phyloP scores from a whole-genome alignment of 2,797 vertebrate genomes.

The Scolopax bukidnonensis region DNA sequence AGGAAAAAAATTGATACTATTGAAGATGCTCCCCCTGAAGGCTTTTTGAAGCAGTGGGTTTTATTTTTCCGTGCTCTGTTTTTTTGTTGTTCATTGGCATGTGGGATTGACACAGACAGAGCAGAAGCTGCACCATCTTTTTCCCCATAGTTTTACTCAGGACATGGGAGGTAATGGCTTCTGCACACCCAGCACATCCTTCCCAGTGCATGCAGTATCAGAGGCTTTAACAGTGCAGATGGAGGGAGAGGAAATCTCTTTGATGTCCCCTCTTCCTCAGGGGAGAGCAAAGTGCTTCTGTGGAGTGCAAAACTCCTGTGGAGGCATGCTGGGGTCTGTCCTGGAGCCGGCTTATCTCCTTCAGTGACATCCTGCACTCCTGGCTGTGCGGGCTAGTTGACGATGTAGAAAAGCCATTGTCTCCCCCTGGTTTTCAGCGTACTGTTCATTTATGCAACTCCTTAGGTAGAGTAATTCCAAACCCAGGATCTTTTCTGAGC shows the following conservation, averaged over 20 bases:
- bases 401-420: not conserved
- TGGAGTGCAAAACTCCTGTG: not conserved
- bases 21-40: not conserved
- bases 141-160: not conserved
- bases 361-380: not conserved
- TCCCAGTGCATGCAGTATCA: not conserved
- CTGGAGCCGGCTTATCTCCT: not conserved
- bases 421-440: not conserved
- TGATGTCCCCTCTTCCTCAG: not conserved
- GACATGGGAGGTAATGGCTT: not conserved
- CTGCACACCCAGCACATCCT: not conserved
- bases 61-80: slow-evolving; percentile 23
- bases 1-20: not conserved
- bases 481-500: not conserved
- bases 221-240: fast-evolving
- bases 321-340: not conserved
- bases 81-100: not conserved
- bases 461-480: not conserved
- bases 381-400: not conserved
- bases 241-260: not conserved
- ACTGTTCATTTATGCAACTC: not conserved
- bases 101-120: not conserved
- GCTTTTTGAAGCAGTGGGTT: not conserved
- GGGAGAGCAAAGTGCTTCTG: not conserved
- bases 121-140: not conserved